phyloP scores from a whole-genome alignment of 2,888 invertebrate species.

The Torymus auratus region DNA sequence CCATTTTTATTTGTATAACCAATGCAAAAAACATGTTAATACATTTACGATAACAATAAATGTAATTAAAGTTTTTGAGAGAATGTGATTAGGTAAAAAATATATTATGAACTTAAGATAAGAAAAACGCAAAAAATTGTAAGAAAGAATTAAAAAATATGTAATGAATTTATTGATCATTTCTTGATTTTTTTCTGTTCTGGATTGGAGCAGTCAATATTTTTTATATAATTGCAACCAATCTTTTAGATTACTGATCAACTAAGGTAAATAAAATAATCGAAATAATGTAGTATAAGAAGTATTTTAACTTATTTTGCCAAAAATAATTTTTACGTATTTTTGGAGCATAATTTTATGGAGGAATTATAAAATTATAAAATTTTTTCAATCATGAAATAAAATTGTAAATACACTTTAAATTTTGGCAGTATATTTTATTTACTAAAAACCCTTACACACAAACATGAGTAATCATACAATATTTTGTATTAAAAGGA shows the following conservation, averaged over 20 bases:
- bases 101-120: slow-evolving; percentile 27
- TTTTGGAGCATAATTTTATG: slow-evolving; percentile 50
- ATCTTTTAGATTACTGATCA: slow-evolving; percentile 21
- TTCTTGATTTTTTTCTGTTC: slow-evolving; percentile 8
- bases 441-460: slow-evolving; percentile 56
- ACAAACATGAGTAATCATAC: slow-evolving; percentile 52
- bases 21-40: slow-evolving; percentile 32
- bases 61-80: slow-evolving; percentile 48
- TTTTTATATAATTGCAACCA: slow-evolving; percentile 18
- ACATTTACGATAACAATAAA: slow-evolving; percentile 27
- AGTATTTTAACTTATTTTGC: slow-evolving; percentile 39
- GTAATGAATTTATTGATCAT: slow-evolving; percentile 28
- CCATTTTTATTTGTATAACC: slow-evolving; percentile 49
- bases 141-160: slow-evolving; percentile 27
- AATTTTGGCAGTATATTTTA: slow-evolving; percentile 57
- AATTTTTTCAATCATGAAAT: slow-evolving; percentile 41
- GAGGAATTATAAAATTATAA: slow-evolving; percentile 27
- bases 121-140: slow-evolving; percentile 15
- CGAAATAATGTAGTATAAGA: not conserved
- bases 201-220: not conserved
- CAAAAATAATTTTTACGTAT: slow-evolving; percentile 44
- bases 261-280: not conserved
- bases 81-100: slow-evolving; percentile 36
- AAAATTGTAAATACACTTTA: slow-evolving; percentile 55
- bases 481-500: slow-evolving; percentile 51